A percentile compares a stretch with the other conserved stretches of the same genome.
Evolutionary conservation across 2,113 vertebrate species (phyloP).

Genomic region (Ginglymostoma cirratum): DNA sequence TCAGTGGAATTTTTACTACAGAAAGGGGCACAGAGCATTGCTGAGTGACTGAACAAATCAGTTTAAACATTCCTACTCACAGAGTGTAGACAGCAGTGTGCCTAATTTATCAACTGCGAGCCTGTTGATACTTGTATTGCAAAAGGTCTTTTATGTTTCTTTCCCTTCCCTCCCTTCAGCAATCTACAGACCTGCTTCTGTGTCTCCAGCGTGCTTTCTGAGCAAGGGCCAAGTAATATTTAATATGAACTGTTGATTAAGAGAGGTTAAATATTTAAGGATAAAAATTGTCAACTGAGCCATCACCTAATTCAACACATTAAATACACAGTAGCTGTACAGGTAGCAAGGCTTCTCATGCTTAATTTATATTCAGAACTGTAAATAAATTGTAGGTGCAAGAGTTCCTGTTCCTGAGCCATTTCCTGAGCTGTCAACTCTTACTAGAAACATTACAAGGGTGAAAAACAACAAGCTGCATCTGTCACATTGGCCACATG

Average conservation of each 20-base stretch:
- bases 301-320: neutral
- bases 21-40: neutral
- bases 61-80: constrained; percentile 9
- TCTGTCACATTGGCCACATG: neutral
- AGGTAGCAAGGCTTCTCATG: neutral
- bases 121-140: constrained; percentile 24
- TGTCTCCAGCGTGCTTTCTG: neutral
- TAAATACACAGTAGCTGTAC: neutral
- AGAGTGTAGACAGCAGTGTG: constrained; percentile 19
- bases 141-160: constrained; percentile 2
- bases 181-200: neutral
- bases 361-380: neutral
- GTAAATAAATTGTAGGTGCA: constrained; percentile 27
- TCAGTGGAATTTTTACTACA: neutral
- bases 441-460: neutral
- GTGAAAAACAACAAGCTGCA: neutral
- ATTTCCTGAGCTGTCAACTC: constrained; percentile 11
- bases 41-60: constrained; percentile 8
- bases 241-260: neutral
- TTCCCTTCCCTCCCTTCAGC: neutral
- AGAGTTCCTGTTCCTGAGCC: neutral
- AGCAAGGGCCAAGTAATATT: constrained; percentile 33
- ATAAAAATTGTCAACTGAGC: neutral
- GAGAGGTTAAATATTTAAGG: neutral
- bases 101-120: constrained; percentile 26